A percentile compares a stretch with the other conserved stretches of the same genome.
These are phyloP conservation scores for Leptinotarsa peninsularis DNA, from an alignment of 2,888 invertebrate species.

Conservation along the genomic window DNA sequence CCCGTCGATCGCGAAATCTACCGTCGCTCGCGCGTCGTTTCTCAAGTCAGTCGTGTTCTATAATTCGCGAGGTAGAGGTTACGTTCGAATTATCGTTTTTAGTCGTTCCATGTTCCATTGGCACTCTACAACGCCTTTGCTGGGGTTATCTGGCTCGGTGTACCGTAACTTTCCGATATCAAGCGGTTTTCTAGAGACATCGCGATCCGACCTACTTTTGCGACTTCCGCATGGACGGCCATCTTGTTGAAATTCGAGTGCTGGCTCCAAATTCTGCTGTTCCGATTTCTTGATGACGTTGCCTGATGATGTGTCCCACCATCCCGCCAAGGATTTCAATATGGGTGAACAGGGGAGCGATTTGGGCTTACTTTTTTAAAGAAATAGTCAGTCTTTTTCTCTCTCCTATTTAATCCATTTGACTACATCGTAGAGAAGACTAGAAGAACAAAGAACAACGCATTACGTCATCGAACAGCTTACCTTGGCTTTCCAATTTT, in stretches of 20 bases:
- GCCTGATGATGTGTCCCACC: conserved; percentile 44
- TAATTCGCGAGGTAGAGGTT: conserved; percentile 54
- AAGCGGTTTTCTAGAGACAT: conserved; percentile 1
- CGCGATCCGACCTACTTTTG: conserved; percentile 65
- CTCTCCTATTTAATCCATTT: conserved; percentile 62
- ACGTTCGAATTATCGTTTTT: conserved; percentile 5
- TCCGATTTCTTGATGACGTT: conserved; percentile 16
- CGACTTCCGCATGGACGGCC: conserved; percentile 68
- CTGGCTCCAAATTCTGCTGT: background rate
- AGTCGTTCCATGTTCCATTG: too few species aligned
- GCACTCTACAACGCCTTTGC: too few species aligned
- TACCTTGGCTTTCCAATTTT: conserved; percentile 19
- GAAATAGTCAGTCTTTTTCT: conserved; percentile 63
- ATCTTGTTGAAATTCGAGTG: conserved; percentile 59
- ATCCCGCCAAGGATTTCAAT: conserved; percentile 31
- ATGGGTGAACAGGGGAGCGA: conserved; percentile 62
- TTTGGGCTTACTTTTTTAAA: conserved; percentile 58
- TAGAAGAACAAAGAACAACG: conserved; percentile 7
- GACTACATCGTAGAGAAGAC: conserved; percentile 23
- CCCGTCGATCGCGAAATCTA: conserved; percentile 48
- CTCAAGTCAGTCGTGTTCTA: conserved; percentile 66
- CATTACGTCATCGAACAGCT: conserved; percentile 18
- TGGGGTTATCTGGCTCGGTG: too few species aligned
- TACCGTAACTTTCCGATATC: background rate
- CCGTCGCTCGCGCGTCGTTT: conserved; percentile 51